A percentile compares a stretch with the other conserved stretches of the same genome.
Conservation (phyloP, 2,797 vertebrate species). For the Sarcophilus harrisii region DNA sequence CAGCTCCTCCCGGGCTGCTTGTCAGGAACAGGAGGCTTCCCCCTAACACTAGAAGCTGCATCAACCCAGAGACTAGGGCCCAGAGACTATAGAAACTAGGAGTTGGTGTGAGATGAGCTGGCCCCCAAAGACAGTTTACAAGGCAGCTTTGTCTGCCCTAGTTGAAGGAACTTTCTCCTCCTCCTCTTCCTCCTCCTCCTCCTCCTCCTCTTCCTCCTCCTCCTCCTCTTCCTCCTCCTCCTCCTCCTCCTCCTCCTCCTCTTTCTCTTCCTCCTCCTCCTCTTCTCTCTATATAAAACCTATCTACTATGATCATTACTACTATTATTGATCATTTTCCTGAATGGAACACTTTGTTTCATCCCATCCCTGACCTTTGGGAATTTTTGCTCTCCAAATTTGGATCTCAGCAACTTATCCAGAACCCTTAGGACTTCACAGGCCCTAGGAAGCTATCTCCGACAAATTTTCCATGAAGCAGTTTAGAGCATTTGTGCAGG, state of each 20-base stretch:
- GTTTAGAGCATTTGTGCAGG: background rate
- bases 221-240: no score
- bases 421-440: background rate
- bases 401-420: background rate
- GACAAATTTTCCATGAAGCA: no score
- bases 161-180: conserved; percentile 53
- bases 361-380: background rate
- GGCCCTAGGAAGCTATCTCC: background rate
- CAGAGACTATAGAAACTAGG: conserved; percentile 59
- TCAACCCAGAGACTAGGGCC: conserved; percentile 55
- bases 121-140: conserved; percentile 51
- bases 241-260: no score
- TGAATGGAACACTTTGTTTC: no score
- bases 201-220: no score
- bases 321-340: background rate
- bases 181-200: no score
- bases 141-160: conserved; percentile 43
- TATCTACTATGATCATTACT: no score
- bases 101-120: conserved; percentile 50
- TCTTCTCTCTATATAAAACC: no score
- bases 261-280: no score
- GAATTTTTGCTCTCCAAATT: background rate
- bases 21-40: conserved; percentile 44
- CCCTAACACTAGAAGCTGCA: background rate
- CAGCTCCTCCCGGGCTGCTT: conserved; percentile 64